A percentile compares a stretch with the other conserved stretches of the same genome.
Evolutionary conservation across 1,140 invertebrate species (phyloP).

Genomic region (Whitmania pigra): DNA sequence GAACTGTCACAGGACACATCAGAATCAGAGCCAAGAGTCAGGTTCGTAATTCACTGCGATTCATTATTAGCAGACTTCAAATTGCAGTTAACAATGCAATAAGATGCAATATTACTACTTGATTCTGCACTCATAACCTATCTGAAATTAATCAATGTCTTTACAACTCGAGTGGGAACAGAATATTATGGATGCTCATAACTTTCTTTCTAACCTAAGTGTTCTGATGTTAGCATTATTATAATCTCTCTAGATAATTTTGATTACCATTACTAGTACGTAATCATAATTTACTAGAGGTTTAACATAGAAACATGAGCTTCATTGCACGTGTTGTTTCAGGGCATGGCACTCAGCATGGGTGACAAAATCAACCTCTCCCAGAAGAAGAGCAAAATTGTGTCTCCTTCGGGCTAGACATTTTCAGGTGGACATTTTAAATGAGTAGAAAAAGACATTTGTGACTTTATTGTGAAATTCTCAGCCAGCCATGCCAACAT

Average conservation of each 20-base stretch:
- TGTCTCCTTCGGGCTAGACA: background rate
- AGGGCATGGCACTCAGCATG: conserved; percentile 90
- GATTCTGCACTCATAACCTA: too few relatives aligned
- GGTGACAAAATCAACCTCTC: conserved; percentile 91
- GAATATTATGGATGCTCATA: too few relatives aligned
- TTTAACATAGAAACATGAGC: too few relatives aligned
- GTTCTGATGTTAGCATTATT: too few relatives aligned
- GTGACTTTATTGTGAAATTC: background rate
- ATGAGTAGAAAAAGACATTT: background rate
- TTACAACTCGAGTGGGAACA: too few relatives aligned
- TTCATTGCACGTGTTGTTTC: conserved; percentile 34
- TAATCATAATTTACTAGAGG: too few relatives aligned
- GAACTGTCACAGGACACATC: conserved; percentile 87
- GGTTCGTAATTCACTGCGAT: conserved; percentile 43
- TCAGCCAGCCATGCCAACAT: background rate
- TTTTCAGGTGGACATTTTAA: background rate
- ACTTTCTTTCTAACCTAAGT: too few relatives aligned
- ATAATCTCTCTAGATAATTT: too few relatives aligned
- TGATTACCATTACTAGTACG: too few relatives aligned
- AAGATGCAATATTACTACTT: too few relatives aligned
- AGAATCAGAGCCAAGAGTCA: conserved; percentile 94
- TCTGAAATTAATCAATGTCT: too few relatives aligned
- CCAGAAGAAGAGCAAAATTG: conserved; percentile 46
- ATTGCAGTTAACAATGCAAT: too few relatives aligned
- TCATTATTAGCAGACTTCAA: background rate